Conservation (phyloP, 2,113 vertebrate species). For the Nestor notabilis region DNA sequence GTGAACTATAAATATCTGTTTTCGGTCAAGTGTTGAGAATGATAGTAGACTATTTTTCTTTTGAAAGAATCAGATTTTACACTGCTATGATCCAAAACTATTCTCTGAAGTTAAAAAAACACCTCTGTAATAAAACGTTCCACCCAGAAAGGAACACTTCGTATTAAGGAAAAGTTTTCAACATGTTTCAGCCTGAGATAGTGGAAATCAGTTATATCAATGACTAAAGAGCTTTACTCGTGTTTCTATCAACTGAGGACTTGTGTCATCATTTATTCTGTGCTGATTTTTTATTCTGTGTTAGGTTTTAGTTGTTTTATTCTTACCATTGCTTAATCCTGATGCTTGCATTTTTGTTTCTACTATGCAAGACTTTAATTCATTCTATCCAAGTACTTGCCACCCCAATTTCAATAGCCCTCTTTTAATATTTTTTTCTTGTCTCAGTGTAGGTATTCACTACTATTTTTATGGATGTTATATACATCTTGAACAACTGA, state of each 20-base stretch:
- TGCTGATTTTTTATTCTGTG: too few relatives aligned
- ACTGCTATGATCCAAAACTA: background rate
- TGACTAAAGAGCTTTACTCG: background rate
- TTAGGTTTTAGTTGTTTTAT: background rate
- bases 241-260: background rate
- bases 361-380: background rate
- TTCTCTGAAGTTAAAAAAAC: background rate
- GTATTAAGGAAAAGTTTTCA: background rate
- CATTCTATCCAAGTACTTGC: background rate
- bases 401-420: background rate
- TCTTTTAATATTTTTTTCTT: background rate
- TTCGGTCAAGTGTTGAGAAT: rapidly evolving
- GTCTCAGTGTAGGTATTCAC: background rate
- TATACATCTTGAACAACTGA: background rate
- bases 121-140: background rate
- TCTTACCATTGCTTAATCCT: background rate
- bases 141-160: background rate
- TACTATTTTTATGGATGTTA: background rate
- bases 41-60: background rate
- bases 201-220: background rate
- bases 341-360: background rate
- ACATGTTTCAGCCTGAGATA: background rate
- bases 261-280: background rate
- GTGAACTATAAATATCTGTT: background rate
- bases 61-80: background rate